These are phyloP conservation scores for Oryctes rhinoceros DNA, from an alignment of 1,140 invertebrate species.

Conservation along the genomic window DNA sequence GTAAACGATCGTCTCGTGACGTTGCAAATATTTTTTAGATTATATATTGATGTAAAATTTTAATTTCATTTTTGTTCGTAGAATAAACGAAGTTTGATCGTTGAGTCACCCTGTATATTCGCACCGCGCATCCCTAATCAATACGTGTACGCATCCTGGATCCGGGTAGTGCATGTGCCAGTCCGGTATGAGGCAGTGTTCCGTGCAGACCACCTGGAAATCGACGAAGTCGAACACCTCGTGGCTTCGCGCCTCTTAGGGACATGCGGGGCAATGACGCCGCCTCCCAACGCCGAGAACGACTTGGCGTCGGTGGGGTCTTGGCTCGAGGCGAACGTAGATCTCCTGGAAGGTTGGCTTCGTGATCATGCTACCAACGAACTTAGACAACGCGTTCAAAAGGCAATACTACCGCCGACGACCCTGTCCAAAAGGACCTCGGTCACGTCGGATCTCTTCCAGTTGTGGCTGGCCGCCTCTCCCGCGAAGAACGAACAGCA, in stretches of 20 bases:
- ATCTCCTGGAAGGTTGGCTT: constrained; percentile 74
- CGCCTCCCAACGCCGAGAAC: constrained; percentile 49
- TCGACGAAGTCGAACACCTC: constrained; percentile 45
- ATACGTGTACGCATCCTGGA: constrained; percentile 50
- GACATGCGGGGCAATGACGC: constrained; percentile 56
- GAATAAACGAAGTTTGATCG: too few relatives aligned
- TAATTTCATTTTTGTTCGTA: too few relatives aligned
- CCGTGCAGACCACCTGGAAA: constrained; percentile 49
- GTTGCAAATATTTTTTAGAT: too few relatives aligned
- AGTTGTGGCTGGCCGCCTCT: constrained; percentile 79
- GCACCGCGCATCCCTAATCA: constrained; percentile 46
- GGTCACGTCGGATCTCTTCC: constrained; percentile 84
- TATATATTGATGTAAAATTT: too few relatives aligned
- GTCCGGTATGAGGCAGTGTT: constrained; percentile 50
- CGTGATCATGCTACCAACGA: constrained; percentile 75
- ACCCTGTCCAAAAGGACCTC: constrained; percentile 70
- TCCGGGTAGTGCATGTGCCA: constrained; percentile 51
- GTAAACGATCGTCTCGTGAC: too few relatives aligned
- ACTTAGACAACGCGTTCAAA: constrained; percentile 64
- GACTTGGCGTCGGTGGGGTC: constrained; percentile 54
- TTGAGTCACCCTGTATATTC: background rate
- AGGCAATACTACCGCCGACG: constrained; percentile 52
- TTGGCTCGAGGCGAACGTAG: constrained; percentile 68
- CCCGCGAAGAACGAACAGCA: constrained; percentile 69
- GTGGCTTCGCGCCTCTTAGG: constrained; percentile 49